These are phyloP conservation scores for Pemphigus obesinymphae DNA, from an alignment of 1,140 invertebrate species.

Conservation along the genomic window DNA sequence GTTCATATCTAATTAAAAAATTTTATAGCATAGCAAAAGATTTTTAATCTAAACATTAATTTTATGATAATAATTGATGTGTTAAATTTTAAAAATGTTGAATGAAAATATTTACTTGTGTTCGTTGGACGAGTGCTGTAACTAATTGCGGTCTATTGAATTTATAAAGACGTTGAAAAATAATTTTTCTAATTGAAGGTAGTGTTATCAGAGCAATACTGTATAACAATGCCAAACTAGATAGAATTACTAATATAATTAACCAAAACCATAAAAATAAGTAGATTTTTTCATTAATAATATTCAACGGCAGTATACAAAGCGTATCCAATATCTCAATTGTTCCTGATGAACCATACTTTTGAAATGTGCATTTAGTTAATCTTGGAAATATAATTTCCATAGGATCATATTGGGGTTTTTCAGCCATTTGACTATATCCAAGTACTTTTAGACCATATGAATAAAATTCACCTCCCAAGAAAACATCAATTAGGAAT, in stretches of 20 bases:
- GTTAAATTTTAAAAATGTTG: neutral
- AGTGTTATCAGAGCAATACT: conserved; percentile 71
- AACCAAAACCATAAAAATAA: conserved; percentile 89
- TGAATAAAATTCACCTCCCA: conserved; percentile 78
- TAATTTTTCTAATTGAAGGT: conserved; percentile 72
- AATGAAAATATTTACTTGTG: conserved; percentile 58
- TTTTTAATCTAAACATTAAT: too few relatives aligned
- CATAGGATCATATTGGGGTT: conserved; percentile 55
- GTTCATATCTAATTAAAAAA: too few relatives aligned
- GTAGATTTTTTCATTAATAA: conserved; percentile 90
- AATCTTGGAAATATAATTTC: conserved; percentile 74
- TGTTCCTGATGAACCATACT: conserved; percentile 77
- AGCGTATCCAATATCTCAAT: conserved; percentile 77
- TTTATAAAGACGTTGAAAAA: conserved; percentile 70
- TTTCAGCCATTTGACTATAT: conserved; percentile 76
- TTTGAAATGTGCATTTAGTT: conserved; percentile 89
- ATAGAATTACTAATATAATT: conserved; percentile 71
- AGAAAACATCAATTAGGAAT: conserved; percentile 74
- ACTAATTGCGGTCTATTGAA: conserved; percentile 67
- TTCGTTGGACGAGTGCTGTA: conserved; percentile 65
- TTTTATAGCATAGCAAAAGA: too few relatives aligned
- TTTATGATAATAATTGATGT: too few relatives aligned
- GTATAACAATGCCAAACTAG: conserved; percentile 73
- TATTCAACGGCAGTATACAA: conserved; percentile 82
- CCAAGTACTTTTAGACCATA: conserved; percentile 79